A percentile compares a stretch with the other conserved stretches of the same genome.
Conservation (phyloP, 2,113 vertebrate species). For the Centropus bengalensis region DNA sequence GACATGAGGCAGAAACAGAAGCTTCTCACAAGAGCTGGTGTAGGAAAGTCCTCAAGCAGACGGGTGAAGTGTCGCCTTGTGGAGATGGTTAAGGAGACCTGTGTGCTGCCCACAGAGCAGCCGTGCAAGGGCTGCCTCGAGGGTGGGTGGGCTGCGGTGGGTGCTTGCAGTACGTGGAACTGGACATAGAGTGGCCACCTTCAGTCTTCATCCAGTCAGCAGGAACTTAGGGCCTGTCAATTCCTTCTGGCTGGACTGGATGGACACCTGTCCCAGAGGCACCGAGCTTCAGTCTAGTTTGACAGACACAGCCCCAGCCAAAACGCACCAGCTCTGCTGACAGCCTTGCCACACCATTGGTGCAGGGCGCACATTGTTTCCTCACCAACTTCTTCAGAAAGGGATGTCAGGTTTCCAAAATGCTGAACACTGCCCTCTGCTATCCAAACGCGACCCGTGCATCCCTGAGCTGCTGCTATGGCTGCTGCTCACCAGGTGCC, state of each 20-base stretch:
- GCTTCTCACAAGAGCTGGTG: not conserved
- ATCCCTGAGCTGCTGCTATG: not conserved
- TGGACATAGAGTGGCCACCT: not conserved
- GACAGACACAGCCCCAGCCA: not conserved
- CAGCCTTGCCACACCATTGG: not conserved
- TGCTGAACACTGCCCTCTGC: constrained; percentile 35
- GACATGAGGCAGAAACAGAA: not conserved
- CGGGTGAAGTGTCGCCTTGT: not conserved
- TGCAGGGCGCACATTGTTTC: not conserved
- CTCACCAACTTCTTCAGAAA: not conserved
- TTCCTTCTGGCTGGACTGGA: not conserved
- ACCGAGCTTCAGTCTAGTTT: not conserved
- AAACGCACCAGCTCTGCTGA: not conserved
- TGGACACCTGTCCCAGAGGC: not conserved
- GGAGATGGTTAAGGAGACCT: not conserved
- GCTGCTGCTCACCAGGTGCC: not conserved
- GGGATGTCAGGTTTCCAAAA: not conserved
- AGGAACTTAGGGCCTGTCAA: not conserved
- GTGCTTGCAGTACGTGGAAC: fast-evolving
- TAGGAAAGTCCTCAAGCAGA: not conserved
- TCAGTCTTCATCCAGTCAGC: not conserved
- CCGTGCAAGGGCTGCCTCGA: fast-evolving
- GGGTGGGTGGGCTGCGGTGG: not conserved
- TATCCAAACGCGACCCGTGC: not conserved
- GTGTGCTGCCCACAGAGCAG: fast-evolving